phyloP scores from a whole-genome alignment of 2,888 invertebrate species.

The Parnassius apollo region DNA sequence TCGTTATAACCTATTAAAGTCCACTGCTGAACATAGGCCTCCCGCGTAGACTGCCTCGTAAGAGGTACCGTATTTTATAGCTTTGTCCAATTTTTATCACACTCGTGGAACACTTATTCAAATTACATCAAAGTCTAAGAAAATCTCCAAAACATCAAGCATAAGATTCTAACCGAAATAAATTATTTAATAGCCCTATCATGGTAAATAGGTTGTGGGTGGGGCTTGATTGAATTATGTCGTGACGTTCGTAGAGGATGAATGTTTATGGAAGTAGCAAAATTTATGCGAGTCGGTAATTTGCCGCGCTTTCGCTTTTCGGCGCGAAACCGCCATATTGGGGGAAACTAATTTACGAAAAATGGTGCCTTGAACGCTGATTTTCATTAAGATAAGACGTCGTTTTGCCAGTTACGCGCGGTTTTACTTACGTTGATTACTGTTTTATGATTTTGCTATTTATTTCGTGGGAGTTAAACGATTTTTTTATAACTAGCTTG shows the following conservation, averaged over 20 bases:
- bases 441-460: too few relatives aligned
- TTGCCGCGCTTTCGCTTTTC: slow-evolving; percentile 30
- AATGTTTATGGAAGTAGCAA: slow-evolving; percentile 36
- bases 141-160: neutral
- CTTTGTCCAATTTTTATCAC: too few relatives aligned
- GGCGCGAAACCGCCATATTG: slow-evolving; percentile 24
- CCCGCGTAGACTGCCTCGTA: too few relatives aligned
- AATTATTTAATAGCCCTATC: slow-evolving; percentile 27
- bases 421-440: too few relatives aligned
- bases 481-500: too few relatives aligned
- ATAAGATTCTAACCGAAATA: slow-evolving; percentile 28
- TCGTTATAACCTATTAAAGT: too few relatives aligned
- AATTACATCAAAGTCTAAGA: neutral
- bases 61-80: too few relatives aligned
- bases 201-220: slow-evolving; percentile 34
- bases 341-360: slow-evolving; percentile 7
- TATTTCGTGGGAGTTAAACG: too few relatives aligned
- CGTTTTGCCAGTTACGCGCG: too few relatives aligned
- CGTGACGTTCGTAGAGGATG: slow-evolving; percentile 30
- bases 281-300: slow-evolving; percentile 38
- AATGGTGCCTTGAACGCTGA: slow-evolving; percentile 10
- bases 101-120: too few relatives aligned
- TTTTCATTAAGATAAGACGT: slow-evolving; percentile 17
- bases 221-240: slow-evolving; percentile 35
- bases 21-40: too few relatives aligned